A percentile compares a stretch with the other conserved stretches of the same genome.
These are phyloP conservation scores for Alcedo quadribrachys DNA, from an alignment of 2,797 vertebrate genomes.

Conservation along the genomic window DNA sequence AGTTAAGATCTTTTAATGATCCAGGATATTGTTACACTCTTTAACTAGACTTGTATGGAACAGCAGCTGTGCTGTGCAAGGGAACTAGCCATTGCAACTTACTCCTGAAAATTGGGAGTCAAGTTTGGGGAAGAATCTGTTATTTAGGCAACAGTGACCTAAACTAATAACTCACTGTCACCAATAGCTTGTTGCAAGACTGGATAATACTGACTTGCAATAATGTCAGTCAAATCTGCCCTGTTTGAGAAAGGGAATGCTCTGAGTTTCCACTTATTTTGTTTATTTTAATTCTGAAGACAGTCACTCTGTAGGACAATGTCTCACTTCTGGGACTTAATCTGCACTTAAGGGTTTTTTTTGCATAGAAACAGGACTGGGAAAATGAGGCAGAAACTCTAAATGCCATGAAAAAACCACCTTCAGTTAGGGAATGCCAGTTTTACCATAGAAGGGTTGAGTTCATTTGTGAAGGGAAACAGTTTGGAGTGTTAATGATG, in stretches of 20 bases:
- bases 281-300: background rate
- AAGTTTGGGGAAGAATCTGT: background rate
- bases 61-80: background rate
- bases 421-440: background rate
- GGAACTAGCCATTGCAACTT: background rate
- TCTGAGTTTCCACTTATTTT: background rate
- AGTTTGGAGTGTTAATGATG: background rate
- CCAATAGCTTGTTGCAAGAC: background rate
- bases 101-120: background rate
- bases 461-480: background rate
- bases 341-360: background rate
- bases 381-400: background rate
- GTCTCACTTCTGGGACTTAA: background rate
- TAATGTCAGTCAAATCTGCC: background rate
- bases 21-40: background rate
- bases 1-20: slow-evolving; percentile 28
- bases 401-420: background rate
- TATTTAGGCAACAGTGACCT: background rate
- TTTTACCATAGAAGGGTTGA: background rate
- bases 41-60: background rate
- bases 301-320: background rate
- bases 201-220: background rate
- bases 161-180: background rate
- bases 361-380: background rate
- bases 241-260: background rate